Conservation (phyloP, 2,797 vertebrate genomes). For the Cyprinella venusta region DNA sequence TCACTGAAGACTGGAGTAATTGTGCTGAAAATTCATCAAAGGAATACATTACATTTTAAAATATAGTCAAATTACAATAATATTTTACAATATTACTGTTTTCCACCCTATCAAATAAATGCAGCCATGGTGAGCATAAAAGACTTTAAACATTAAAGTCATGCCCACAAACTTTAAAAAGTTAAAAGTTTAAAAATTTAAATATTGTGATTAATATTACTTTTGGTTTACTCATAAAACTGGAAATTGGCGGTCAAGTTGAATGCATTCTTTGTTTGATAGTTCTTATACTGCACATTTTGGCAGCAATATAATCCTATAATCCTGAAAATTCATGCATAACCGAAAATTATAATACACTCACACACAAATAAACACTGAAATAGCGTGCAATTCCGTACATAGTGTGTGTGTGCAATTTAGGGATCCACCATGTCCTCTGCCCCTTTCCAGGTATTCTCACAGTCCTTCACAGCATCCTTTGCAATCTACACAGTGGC, state of each 20-base stretch:
- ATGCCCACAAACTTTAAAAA: background rate
- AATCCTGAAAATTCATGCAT: background rate
- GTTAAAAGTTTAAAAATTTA: too few species aligned
- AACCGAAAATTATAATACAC: background rate
- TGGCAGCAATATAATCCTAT: background rate
- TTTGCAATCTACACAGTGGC: slow-evolving; percentile 83
- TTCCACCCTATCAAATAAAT: too few species aligned
- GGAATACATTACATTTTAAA: too few species aligned
- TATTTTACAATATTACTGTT: too few species aligned
- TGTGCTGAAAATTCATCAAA: too few species aligned
- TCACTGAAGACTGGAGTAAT: too few species aligned
- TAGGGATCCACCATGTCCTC: slow-evolving; percentile 72
- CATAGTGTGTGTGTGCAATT: slow-evolving; percentile 47
- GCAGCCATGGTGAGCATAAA: too few species aligned
- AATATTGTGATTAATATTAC: background rate
- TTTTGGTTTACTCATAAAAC: background rate
- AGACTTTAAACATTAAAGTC: too few species aligned
- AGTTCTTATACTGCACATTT: background rate
- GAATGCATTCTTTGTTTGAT: background rate
- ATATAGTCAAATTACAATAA: too few species aligned
- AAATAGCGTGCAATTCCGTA: slow-evolving; percentile 14
- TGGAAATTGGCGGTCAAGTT: background rate
- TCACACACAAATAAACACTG: background rate
- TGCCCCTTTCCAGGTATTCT: slow-evolving; percentile 84
- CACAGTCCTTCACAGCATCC: slow-evolving; percentile 85